phyloP scores from a whole-genome alignment of 2,113 vertebrate species.

The Ciconia boyciana region DNA sequence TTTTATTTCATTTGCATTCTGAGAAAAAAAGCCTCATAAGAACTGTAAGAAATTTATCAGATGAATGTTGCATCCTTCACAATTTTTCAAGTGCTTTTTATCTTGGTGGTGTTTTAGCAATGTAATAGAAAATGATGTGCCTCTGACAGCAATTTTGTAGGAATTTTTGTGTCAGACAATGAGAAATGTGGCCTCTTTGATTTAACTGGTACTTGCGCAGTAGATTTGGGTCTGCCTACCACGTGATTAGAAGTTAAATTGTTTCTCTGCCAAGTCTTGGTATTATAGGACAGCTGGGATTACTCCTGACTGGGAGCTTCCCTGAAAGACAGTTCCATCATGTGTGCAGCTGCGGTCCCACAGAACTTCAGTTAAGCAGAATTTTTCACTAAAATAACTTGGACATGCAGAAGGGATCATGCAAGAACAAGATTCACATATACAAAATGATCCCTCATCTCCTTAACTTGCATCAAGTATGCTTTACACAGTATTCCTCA shows the following conservation, averaged over 20 bases:
- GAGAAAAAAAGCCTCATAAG: neutral
- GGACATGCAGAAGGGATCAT: neutral
- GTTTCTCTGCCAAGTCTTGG: neutral
- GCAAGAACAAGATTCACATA: neutral
- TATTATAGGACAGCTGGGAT: neutral
- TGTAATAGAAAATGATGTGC: neutral
- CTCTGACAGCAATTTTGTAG: neutral
- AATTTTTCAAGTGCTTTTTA: neutral
- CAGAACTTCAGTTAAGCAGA: neutral
- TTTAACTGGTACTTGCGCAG: neutral
- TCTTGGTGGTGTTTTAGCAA: neutral
- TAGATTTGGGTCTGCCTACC: neutral
- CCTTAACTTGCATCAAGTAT: neutral
- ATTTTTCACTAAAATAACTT: neutral
- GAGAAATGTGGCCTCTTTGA: neutral
- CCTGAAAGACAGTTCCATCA: neutral
- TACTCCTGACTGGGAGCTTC: neutral
- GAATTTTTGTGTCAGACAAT: neutral
- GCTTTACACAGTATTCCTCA: neutral
- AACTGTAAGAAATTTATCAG: neutral
- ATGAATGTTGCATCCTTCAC: neutral
- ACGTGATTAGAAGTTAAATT: neutral
- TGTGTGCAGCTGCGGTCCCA: neutral
- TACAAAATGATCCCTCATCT: neutral
- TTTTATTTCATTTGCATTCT: conserved; percentile 3